A percentile compares a stretch with the other conserved stretches of the same genome.
phyloP scores from a whole-genome alignment of 1,140 invertebrate genomes.

The Drosophila melanogaster region Release_6_plus_ISO1_MT NT_033777.3:17790501-17791000 shows the following conservation, averaged over 20 bases:
- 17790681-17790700: conserved; percentile 48
- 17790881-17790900: conserved; percentile 53
- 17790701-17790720: conserved; percentile 53
- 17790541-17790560: neutral
- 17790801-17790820: conserved; percentile 22
- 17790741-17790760: conserved; percentile 44
- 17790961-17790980: neutral
- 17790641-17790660: neutral
- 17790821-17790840: conserved; percentile 50
- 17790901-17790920: conserved; percentile 48
- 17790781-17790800: conserved; percentile 6
- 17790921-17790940: neutral
- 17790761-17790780: conserved; percentile 6
- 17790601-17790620: conserved; percentile 35
- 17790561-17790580: too few relatives aligned
- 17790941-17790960: neutral
- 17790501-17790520: neutral
- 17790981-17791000: neutral
- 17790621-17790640: conserved; percentile 29
- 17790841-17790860: conserved; percentile 51
- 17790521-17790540: neutral
- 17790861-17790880: conserved; percentile 48
- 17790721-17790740: conserved; percentile 52
- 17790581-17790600: neutral
- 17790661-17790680: conserved; percentile 8